A percentile compares a stretch with the other conserved stretches of the same genome.
Evolutionary conservation across 2,888 invertebrate genomes (phyloP).

Genomic region (Yponomeuta evonymella): DNA sequence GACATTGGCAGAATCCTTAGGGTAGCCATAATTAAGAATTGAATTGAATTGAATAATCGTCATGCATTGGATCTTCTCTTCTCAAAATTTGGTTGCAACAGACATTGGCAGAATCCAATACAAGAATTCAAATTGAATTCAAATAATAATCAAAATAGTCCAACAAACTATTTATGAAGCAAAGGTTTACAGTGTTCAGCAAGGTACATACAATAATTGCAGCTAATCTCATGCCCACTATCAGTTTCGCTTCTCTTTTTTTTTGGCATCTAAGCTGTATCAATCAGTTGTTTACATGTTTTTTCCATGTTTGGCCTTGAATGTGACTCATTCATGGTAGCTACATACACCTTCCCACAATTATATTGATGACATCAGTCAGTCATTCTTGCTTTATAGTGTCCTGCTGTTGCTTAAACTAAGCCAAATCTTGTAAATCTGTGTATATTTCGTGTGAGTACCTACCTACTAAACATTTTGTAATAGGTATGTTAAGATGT

Average conservation of each 20-base stretch:
- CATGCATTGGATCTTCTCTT: neutral
- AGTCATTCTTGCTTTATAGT: neutral
- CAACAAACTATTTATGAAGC: slow-evolving; percentile 38
- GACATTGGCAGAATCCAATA: neutral
- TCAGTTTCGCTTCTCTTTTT: neutral
- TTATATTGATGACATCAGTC: neutral
- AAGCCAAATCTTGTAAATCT: neutral
- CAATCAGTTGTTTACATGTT: neutral
- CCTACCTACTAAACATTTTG: too few species aligned
- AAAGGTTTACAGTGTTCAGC: slow-evolving; percentile 49
- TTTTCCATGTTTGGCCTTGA: neutral
- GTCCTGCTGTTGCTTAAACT: neutral
- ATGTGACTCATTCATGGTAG: neutral
- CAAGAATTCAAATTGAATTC: neutral
- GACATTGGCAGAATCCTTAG: too few species aligned
- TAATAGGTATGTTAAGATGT: neutral
- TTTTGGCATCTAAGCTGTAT: neutral
- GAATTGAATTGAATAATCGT: too few species aligned
- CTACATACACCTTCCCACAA: neutral
- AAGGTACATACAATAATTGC: slow-evolving; percentile 38
- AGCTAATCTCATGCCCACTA: too few species aligned
- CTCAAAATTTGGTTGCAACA: neutral
- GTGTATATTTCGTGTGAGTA: slow-evolving; percentile 5
- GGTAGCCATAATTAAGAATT: too few species aligned
- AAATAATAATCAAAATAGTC: neutral